phyloP scores from a whole-genome alignment of 2,888 invertebrate genomes.

The Drosophila nr. medialis region DNA sequence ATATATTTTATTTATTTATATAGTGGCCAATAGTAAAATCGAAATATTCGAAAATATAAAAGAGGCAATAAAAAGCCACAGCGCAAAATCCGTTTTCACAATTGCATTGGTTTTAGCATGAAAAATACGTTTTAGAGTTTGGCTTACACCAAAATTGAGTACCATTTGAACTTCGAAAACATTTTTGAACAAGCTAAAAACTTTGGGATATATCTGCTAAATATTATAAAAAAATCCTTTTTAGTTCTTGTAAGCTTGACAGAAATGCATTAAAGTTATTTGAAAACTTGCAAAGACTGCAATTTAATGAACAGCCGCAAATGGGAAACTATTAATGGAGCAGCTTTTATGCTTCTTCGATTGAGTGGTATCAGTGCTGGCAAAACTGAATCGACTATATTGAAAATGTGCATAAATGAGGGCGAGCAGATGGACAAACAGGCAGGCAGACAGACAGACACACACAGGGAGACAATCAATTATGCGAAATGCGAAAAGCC shows the following conservation, averaged over 20 bases:
- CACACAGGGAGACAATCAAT: slow-evolving; percentile 61
- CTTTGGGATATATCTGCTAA: background rate
- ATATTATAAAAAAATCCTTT: background rate
- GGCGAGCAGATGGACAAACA: background rate
- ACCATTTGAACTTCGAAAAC: background rate
- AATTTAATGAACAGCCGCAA: slow-evolving; percentile 36
- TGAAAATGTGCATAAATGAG: slow-evolving; percentile 64
- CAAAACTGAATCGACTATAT: slow-evolving; percentile 55
- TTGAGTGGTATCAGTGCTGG: slow-evolving; percentile 35
- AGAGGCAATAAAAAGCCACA: background rate
- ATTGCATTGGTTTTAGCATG: background rate
- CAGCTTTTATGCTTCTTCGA: slow-evolving; percentile 9
- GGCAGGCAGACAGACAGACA: background rate
- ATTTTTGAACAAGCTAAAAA: background rate
- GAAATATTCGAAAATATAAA: background rate
- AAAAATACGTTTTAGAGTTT: background rate
- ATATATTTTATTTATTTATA: background rate
- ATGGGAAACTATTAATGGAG: slow-evolving; percentile 31
- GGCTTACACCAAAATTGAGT: background rate
- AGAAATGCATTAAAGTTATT: background rate
- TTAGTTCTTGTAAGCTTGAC: background rate
- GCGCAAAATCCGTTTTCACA: background rate
- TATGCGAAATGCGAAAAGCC: slow-evolving; percentile 73
- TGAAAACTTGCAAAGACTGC: background rate
- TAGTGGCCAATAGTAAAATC: background rate